Evolutionary conservation across 37 sponge, comb jelly and placozoan genomes (phyloP).

Genomic region (Lycopodina hypogea): DNA sequence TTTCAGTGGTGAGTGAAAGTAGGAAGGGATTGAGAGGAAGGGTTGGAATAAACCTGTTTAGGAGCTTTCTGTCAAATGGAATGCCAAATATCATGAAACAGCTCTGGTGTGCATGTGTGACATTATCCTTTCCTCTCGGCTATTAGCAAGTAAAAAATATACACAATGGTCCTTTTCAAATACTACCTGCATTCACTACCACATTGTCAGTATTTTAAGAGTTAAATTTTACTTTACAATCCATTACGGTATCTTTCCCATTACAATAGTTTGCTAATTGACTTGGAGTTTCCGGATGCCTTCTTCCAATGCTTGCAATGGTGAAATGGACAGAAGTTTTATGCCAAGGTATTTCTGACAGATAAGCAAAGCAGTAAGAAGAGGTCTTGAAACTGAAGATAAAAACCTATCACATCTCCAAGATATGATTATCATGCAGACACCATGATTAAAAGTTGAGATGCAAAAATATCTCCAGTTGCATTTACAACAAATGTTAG

Average conservation of each 20-base stretch:
- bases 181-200: background rate
- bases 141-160: constrained; percentile 35
- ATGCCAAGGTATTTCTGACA: no score
- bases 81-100: background rate
- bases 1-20: constrained; percentile 27
- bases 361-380: no score
- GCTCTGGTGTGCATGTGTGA: constrained; percentile 70
- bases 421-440: no score
- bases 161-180: background rate
- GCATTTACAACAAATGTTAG: no score
- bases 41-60: constrained; percentile 27
- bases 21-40: constrained; percentile 62
- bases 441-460: no score
- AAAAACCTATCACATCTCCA: no score
- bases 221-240: background rate
- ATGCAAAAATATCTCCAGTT: no score
- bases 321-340: no score
- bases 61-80: constrained; percentile 40
- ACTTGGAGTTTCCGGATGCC: constrained; percentile 48
- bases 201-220: background rate
- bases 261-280: constrained; percentile 36
- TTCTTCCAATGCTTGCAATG: constrained; percentile 44
- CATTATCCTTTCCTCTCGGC: constrained; percentile 45
- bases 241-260: background rate
- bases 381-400: no score